Evolutionary conservation across 92 coral and sea anemone species (phyloP).

Genomic region (Heliopora coerulea): DNA sequence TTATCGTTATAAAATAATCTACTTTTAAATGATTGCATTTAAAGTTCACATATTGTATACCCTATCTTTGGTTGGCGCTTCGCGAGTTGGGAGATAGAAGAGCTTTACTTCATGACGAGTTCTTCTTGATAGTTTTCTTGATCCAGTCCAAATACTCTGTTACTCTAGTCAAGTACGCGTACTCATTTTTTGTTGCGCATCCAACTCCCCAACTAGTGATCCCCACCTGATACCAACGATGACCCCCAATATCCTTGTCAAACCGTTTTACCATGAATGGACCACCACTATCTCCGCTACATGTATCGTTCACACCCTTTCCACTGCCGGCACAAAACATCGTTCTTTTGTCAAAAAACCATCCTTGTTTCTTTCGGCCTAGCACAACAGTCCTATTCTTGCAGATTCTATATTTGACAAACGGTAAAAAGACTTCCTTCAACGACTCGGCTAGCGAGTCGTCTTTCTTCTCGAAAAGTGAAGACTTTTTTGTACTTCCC

Average conservation of each 20-base stretch:
- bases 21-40: too few species aligned
- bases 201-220: conserved; percentile 87
- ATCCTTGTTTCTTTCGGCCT: background rate
- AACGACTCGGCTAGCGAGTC: background rate
- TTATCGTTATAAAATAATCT: too few species aligned
- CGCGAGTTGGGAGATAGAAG: background rate
- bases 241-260: conserved; percentile 48
- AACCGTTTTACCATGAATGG: conserved; percentile 46
- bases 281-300: conserved; percentile 65
- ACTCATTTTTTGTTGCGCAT: conserved; percentile 61
- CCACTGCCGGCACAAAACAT: conserved; percentile 85
- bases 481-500: conserved; percentile 57
- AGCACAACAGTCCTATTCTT: background rate
- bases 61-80: background rate
- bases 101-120: background rate
- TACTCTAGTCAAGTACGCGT: conserved; percentile 65
- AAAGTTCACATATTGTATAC: too few species aligned
- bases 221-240: conserved; percentile 70
- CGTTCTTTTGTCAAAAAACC: conserved; percentile 32
- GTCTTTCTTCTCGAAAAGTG: background rate
- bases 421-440: conserved; percentile 13
- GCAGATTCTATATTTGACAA: background rate
- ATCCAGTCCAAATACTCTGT: conserved; percentile 76
- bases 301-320: conserved; percentile 68
- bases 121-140: conserved; percentile 43